Conservation (phyloP, 2,797 vertebrate species). For the Ibycter americanus region DNA sequence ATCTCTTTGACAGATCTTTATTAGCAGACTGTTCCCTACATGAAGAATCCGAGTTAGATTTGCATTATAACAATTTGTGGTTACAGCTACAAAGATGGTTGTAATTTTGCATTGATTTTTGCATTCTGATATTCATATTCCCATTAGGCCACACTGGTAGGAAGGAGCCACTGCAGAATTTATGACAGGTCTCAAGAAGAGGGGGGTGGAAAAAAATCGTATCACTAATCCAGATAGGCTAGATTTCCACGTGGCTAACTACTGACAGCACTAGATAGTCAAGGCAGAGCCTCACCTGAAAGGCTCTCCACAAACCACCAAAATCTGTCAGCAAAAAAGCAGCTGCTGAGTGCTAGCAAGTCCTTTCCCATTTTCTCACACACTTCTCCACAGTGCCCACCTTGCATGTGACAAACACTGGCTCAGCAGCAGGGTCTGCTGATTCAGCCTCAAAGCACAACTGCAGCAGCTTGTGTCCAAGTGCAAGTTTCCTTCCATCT, state of each 20-base stretch:
- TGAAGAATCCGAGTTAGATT: slow-evolving; percentile 68
- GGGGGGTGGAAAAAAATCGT: not conserved
- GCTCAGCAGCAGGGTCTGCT: not conserved
- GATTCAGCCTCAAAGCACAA: not conserved
- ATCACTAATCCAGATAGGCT: not conserved
- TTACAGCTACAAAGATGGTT: slow-evolving; percentile 65
- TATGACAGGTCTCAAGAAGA: not conserved
- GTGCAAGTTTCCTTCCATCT: not conserved
- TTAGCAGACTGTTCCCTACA: slow-evolving; percentile 76
- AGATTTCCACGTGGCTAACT: not conserved
- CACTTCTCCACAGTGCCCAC: not conserved
- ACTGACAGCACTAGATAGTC: not conserved
- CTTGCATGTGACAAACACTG: not conserved
- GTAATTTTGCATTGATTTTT: slow-evolving; percentile 78
- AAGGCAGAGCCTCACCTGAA: not conserved
- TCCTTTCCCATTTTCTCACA: not conserved
- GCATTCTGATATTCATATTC: slow-evolving; percentile 66
- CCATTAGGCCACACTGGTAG: slow-evolving; percentile 59
- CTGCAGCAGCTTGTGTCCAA: not conserved
- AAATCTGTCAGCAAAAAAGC: not conserved
- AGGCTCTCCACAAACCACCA: not conserved
- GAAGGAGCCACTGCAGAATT: slow-evolving; percentile 43
- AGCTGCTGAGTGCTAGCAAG: not conserved
- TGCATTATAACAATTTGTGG: slow-evolving; percentile 71
- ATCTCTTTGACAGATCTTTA: slow-evolving; percentile 77